phyloP scores from a whole-genome alignment of 2,113 vertebrate species.

The Podilymbus podiceps region DNA sequence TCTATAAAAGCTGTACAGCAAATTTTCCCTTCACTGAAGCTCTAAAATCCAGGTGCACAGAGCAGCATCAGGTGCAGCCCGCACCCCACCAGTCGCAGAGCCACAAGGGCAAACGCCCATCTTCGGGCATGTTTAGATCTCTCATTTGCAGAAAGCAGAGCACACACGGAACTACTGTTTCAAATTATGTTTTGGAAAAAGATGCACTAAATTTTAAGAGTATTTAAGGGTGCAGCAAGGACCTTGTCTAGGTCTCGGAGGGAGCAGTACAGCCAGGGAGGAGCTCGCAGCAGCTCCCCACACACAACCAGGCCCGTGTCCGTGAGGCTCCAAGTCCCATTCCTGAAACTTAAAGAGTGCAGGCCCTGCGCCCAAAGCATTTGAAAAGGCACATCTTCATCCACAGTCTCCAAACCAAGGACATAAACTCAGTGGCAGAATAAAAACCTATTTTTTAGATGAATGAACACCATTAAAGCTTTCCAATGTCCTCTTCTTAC shows the following conservation, averaged over 20 bases:
- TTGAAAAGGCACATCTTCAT: neutral
- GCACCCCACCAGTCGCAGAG: rapidly evolving
- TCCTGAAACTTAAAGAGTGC: neutral
- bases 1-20: neutral
- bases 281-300: neutral
- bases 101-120: neutral
- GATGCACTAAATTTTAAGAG: neutral
- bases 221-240: neutral
- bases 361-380: neutral
- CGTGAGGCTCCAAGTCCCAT: neutral
- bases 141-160: rapidly evolving
- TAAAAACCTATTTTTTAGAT: slow-evolving; percentile 34
- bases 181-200: neutral
- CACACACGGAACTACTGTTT: neutral
- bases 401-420: neutral
- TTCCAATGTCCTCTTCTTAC: neutral
- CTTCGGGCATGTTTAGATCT: neutral
- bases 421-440: neutral
- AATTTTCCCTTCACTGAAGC: neutral
- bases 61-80: neutral
- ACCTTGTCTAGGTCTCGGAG: neutral
- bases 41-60: rapidly evolving
- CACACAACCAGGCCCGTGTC: neutral
- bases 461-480: slow-evolving; percentile 4
- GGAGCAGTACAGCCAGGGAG: neutral